A percentile compares a stretch with the other conserved stretches of the same genome.
Evolutionary conservation across 2,113 vertebrate species (phyloP).

Genomic region (Seriola aureovittata): DNA sequence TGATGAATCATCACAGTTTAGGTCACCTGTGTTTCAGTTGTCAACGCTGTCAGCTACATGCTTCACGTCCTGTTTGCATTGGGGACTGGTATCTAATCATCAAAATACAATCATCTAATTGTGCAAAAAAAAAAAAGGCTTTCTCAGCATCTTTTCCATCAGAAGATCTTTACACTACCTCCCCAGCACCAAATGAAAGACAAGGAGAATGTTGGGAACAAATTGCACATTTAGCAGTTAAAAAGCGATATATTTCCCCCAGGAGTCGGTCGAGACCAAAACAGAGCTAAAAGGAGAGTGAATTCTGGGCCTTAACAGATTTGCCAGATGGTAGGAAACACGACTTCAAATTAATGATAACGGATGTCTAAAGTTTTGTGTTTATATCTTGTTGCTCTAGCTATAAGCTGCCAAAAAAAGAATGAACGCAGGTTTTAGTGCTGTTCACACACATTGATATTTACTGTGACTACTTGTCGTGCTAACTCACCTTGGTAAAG

Average conservation of each 20-base stretch:
- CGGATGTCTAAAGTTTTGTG: too few species aligned
- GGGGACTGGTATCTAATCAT: too few species aligned
- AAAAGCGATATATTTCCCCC: not conserved
- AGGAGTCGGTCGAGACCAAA: not conserved
- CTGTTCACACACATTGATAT: not conserved
- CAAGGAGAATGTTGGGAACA: not conserved
- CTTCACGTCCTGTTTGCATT: too few species aligned
- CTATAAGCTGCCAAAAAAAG: too few species aligned
- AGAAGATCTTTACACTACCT: not conserved
- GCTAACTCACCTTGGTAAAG: slow-evolving; percentile 76
- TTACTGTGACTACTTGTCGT: not conserved
- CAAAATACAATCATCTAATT: too few species aligned
- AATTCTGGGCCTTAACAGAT: not conserved
- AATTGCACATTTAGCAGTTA: not conserved
- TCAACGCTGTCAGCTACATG: too few species aligned
- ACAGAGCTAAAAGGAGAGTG: not conserved
- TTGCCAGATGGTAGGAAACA: too few species aligned
- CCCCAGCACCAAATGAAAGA: not conserved
- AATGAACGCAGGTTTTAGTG: not conserved
- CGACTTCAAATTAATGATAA: too few species aligned
- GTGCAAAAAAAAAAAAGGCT: too few species aligned
- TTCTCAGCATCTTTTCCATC: too few species aligned
- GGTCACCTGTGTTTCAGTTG: not conserved
- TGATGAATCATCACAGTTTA: not conserved
- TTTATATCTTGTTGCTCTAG: too few species aligned